These are phyloP conservation scores for Drosophila leontia DNA, from an alignment of 1,140 invertebrate genomes.

Conservation along the genomic window DNA sequence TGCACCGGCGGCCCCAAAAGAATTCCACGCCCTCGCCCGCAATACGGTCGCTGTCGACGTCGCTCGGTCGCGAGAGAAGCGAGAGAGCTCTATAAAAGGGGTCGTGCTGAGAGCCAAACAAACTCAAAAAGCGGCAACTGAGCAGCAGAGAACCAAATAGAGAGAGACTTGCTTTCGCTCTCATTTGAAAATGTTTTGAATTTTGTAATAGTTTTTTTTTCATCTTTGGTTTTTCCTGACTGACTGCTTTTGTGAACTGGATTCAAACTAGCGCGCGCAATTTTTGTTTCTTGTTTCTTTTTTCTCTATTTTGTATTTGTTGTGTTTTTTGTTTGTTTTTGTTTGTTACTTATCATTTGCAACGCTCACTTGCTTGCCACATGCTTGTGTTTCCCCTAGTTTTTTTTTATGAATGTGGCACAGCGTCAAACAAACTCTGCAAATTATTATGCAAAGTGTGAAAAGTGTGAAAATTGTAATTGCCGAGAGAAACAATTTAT, in stretches of 20 bases:
- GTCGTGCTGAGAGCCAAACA: conserved; percentile 30
- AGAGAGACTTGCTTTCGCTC: conserved; percentile 26
- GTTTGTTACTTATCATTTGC: conserved; percentile 40
- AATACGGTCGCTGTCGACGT: conserved; percentile 25
- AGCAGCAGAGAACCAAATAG: neutral
- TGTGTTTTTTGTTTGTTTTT: conserved; percentile 16
- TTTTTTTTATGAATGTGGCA: conserved; percentile 18
- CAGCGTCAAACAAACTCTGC: conserved; percentile 32
- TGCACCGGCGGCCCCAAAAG: conserved; percentile 69
- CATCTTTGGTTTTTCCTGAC: conserved; percentile 23
- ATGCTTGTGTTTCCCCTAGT: conserved; percentile 16
- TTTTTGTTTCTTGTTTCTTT: conserved; percentile 31
- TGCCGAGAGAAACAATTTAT: conserved; percentile 11
- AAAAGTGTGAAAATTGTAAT: conserved; percentile 47
- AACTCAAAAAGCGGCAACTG: conserved; percentile 46
- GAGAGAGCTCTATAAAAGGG: neutral
- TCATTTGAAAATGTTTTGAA: conserved; percentile 45
- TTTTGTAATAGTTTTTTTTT: conserved; percentile 52
- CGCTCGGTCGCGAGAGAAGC: neutral
- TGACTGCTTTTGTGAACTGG: conserved; percentile 48
- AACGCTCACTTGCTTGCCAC: conserved; percentile 51
- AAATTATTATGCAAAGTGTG: conserved; percentile 59
- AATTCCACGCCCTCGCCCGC: conserved; percentile 57
- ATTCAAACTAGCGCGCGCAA: conserved; percentile 49
- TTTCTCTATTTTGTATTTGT: conserved; percentile 11